Base-by-base conservation (phyloP, 1,140 invertebrate species). In the Danaus plexippus region DNA sequence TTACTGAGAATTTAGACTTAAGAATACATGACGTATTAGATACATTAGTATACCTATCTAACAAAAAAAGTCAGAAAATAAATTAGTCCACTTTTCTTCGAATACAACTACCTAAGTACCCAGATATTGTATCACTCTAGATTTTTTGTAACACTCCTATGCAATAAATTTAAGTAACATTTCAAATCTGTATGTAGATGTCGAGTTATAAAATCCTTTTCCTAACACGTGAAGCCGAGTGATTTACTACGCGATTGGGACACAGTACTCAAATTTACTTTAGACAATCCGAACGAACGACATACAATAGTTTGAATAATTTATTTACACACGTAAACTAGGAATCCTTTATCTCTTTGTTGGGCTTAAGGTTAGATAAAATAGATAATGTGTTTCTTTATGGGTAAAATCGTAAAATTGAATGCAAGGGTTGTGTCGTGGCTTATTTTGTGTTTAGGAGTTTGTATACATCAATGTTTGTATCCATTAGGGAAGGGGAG, bases 321-420 rank as follows among this genome's bases (percentile, higher is more conserved):
- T 81, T 84, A 86, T 86, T 83, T 84, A 82, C 73, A 77, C 69
- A 69, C 60, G 70, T 75, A 78, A 80, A 84, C 77, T 77, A 63
- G 68, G 64, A 66, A 70, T 71, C 72, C 72, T 83, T 84, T 85
- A 86, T 84, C 78, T 81, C 70, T 79, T 85, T 85, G 81, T 82
- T 80, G 64, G 73, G 70, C 72, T 83, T 77, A 69, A 77, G 75
- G 71, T 80, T 69, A 72, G 79, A 82, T 85, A 83, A 85, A 82
- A 75, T 62, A 72, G 79, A 81, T 86, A 86, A 86, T 82, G 79
- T 73, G 72, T 76, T 68, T 69, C 68, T 80, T 82, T 81, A 74
- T 75, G 77, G 71, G 59, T 50, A 57, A 72, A 79, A 77, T 85
- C 80, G 78, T 83, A 79, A 81, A 80, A 63, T 57, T 52, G 58